A percentile compares a stretch with the other conserved stretches of the same genome.
Conservation (phyloP, 2,888 invertebrate species). For the Eristalis arbustorum region DNA sequence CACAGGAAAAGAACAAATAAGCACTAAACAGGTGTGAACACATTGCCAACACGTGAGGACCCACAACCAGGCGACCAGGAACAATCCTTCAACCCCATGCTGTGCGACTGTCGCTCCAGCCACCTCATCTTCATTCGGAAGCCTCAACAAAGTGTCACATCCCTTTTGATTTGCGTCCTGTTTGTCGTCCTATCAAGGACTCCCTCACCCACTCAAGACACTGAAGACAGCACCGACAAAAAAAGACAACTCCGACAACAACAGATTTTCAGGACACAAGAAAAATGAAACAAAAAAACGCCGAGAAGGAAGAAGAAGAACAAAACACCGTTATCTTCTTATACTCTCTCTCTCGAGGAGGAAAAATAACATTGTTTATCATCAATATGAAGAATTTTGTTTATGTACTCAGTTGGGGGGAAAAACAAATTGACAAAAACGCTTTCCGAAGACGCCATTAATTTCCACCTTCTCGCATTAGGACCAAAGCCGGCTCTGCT, state of each 20-base stretch:
- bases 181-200: slow-evolving; percentile 34
- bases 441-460: slow-evolving; percentile 62
- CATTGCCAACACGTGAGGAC: neutral
- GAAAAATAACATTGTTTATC: slow-evolving; percentile 48
- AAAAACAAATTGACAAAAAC: slow-evolving; percentile 67
- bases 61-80: no score
- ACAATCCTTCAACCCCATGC: neutral
- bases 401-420: slow-evolving; percentile 49
- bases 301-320: neutral
- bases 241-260: neutral
- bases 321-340: slow-evolving; percentile 30
- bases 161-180: slow-evolving; percentile 35
- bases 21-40: slow-evolving; percentile 2
- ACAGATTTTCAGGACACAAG: slow-evolving; percentile 1
- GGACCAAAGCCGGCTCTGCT: neutral
- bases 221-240: neutral
- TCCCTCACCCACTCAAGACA: neutral
- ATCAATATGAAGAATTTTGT: slow-evolving; percentile 63
- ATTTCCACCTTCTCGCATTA: slow-evolving; percentile 63
- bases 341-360: neutral
- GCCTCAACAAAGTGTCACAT: slow-evolving; percentile 33
- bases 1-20: neutral
- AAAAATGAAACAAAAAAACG: neutral
- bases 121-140: neutral
- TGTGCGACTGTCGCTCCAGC: neutral